Evolutionary conservation across 2,888 invertebrate species (phyloP).

Genomic region (Drosophila mettleri): DNA sequence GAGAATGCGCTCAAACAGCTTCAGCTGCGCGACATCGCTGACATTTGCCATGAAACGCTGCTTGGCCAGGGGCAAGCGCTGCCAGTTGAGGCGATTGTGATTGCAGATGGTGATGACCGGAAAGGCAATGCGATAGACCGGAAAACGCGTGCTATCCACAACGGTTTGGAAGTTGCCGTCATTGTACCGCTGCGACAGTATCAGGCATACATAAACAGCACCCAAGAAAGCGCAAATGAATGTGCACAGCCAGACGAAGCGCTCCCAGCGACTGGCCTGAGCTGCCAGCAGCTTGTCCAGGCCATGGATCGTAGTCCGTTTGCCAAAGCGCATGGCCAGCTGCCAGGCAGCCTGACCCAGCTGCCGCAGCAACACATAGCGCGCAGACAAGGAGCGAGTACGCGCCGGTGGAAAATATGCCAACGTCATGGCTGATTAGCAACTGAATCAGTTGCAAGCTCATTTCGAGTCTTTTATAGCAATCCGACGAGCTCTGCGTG

Average conservation of each 20-base stretch:
- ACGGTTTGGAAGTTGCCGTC: constrained; percentile 83
- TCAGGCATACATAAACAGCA: constrained; percentile 78
- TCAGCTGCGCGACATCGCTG: constrained; percentile 51
- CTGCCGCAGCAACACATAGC: constrained; percentile 24
- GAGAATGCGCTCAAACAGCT: constrained; percentile 76
- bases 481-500: constrained; percentile 36
- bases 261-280: constrained; percentile 68
- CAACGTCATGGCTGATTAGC: constrained; percentile 55
- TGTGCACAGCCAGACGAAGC: constrained; percentile 79
- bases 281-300: constrained; percentile 73
- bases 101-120: constrained; percentile 84
- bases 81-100: constrained; percentile 83
- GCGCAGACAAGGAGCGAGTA: constrained; percentile 26
- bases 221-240: constrained; percentile 79
- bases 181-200: constrained; percentile 81
- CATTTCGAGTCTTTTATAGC: constrained; percentile 57
- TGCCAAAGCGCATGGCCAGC: constrained; percentile 73
- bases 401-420: constrained; percentile 51
- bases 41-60: constrained; percentile 71
- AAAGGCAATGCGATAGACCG: constrained; percentile 82
- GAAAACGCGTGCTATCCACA: constrained; percentile 82
- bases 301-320: constrained; percentile 82
- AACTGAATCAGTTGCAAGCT: constrained; percentile 39
- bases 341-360: constrained; percentile 52
- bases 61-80: constrained; percentile 76